phyloP scores from a whole-genome alignment of 2,888 invertebrate genomes.

The Tinea semifulvella region DNA sequence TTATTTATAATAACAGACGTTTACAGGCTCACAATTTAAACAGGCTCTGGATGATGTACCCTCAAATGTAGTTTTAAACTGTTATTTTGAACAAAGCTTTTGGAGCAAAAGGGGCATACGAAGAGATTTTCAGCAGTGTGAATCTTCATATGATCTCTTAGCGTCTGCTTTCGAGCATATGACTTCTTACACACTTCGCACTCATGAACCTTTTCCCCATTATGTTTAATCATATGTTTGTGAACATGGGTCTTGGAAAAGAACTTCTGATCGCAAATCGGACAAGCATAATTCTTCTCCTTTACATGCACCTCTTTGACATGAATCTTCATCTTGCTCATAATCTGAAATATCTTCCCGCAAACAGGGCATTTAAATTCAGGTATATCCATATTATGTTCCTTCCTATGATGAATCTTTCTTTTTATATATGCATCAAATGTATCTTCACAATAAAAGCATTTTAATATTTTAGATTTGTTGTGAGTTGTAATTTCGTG shows the following conservation, averaged over 20 bases:
- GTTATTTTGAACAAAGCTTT: conserved; percentile 39
- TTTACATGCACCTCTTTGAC: conserved; percentile 50
- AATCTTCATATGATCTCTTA: conserved; percentile 45
- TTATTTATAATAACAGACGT: no score
- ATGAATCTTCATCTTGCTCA: conserved; percentile 43
- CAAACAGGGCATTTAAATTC: conserved; percentile 42
- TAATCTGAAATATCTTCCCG: conserved; percentile 36
- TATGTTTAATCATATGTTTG: conserved; percentile 61
- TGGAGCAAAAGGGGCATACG: conserved; percentile 33
- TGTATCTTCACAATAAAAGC: conserved; percentile 37
- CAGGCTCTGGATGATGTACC: conserved; percentile 34
- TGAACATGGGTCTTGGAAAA: conserved; percentile 58
- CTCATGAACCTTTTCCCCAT: conserved; percentile 48
- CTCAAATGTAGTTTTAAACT: conserved; percentile 38
- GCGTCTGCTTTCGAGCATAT: conserved; percentile 48
- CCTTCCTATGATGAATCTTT: conserved; percentile 34
- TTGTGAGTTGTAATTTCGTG: conserved; percentile 40
- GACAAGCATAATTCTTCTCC: conserved; percentile 52
- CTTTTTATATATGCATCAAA: conserved; percentile 40
- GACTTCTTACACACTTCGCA: conserved; percentile 59
- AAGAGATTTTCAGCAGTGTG: conserved; percentile 38
- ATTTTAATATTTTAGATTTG: conserved; percentile 34
- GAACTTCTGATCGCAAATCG: conserved; percentile 57
- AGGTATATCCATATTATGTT: conserved; percentile 34
- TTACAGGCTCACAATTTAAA: no score